Conservation (phyloP, 2,797 vertebrate species). For the Anguilla megastoma region DNA sequence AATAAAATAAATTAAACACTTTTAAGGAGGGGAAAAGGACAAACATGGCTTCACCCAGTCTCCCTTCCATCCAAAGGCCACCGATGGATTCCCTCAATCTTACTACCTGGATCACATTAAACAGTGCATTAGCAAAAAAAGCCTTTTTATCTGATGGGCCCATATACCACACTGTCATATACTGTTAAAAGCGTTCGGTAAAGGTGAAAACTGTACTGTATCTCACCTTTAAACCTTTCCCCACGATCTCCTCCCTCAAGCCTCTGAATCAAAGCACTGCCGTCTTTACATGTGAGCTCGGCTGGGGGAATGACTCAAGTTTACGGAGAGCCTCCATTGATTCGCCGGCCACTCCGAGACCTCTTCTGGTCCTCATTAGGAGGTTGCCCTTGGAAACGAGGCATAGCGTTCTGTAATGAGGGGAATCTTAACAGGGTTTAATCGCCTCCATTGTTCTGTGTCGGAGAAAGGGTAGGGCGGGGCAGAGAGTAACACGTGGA, state of each 20-base stretch:
- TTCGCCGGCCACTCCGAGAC: slow-evolving; percentile 11
- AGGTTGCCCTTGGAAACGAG: slow-evolving; percentile 34
- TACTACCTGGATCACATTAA: not conserved
- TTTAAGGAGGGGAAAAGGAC: not conserved
- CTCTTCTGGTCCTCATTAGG: slow-evolving; percentile 26
- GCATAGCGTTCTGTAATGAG: slow-evolving; percentile 27
- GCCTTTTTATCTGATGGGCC: not conserved
- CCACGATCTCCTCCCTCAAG: not conserved
- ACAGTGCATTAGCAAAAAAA: not conserved
- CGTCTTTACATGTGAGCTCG: slow-evolving; percentile 13
- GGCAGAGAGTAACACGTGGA: not conserved
- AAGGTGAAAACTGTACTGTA: not conserved
- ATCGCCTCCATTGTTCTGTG: slow-evolving; percentile 13
- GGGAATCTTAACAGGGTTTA: slow-evolving; percentile 26
- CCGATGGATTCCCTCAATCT: too few relatives aligned
- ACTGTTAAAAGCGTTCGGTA: not conserved
- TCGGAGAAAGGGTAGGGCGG: not conserved
- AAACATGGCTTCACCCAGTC: not conserved
- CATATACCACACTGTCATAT: not conserved
- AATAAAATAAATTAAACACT: not conserved
- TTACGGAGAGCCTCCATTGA: slow-evolving; percentile 31
- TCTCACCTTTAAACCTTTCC: not conserved
- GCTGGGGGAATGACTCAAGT: slow-evolving; percentile 9
- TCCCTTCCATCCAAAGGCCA: not conserved
- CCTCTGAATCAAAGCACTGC: slow-evolving; percentile 12